These are phyloP conservation scores for Brachirus orientalis DNA, from an alignment of 2,113 vertebrate genomes.

Conservation along the genomic window DNA sequence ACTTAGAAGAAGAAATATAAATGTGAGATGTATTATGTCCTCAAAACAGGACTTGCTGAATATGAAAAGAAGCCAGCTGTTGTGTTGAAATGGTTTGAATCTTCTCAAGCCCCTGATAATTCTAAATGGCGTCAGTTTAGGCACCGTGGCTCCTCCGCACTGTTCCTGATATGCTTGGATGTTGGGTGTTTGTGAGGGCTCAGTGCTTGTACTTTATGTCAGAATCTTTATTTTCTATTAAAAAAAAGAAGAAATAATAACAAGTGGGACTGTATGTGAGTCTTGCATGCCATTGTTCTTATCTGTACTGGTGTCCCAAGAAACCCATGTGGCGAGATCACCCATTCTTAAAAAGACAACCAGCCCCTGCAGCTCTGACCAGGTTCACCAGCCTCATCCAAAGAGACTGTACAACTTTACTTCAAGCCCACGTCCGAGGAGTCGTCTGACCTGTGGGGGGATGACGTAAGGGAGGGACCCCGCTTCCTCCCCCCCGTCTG, in stretches of 20 bases:
- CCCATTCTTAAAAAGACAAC: conserved; percentile 56
- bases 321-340: conserved; percentile 53
- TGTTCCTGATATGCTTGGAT: conserved; percentile 51
- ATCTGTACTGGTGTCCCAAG: conserved; percentile 72
- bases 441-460: conserved; percentile 27
- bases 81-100: conserved; percentile 66
- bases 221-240: conserved; percentile 73
- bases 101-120: conserved; percentile 35
- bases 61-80: conserved; percentile 75
- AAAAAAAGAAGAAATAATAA: conserved; percentile 37
- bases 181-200: conserved; percentile 64
- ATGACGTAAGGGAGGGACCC: background rate
- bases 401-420: conserved; percentile 67
- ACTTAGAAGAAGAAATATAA: conserved; percentile 71
- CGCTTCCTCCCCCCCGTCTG: conserved; percentile 9
- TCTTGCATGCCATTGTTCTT: conserved; percentile 81
- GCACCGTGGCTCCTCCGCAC: conserved; percentile 43
- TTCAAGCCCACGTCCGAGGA: conserved; percentile 39
- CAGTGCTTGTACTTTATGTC: conserved; percentile 66
- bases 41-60: conserved; percentile 47
- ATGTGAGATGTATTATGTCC: conserved; percentile 68
- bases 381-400: conserved; percentile 73
- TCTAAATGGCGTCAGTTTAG: conserved; percentile 20
- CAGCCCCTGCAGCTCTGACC: conserved; percentile 63
- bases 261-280: conserved; percentile 76